Conservation (phyloP, 2,888 invertebrate genomes). For the Agrenia bidenticulata region DNA sequence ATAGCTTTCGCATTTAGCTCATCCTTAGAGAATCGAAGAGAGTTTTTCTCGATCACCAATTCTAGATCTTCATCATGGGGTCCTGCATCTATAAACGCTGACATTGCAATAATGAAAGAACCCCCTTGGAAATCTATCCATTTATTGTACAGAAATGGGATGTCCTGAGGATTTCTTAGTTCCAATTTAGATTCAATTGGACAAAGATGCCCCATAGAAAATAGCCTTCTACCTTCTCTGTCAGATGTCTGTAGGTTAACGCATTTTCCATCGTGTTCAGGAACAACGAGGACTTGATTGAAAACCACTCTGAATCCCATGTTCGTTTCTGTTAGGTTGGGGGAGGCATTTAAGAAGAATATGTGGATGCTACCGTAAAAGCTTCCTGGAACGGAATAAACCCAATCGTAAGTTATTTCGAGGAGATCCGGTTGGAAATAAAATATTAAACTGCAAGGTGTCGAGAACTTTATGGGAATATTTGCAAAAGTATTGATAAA, state of each 20-base stretch:
- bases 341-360: neutral
- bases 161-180: too few species aligned
- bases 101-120: slow-evolving; percentile 10
- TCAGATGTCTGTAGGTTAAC: too few species aligned
- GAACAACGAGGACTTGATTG: neutral
- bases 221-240: too few species aligned
- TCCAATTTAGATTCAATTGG: too few species aligned
- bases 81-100: neutral
- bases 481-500: too few species aligned
- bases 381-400: neutral
- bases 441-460: too few species aligned
- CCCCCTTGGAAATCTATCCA: slow-evolving; percentile 11
- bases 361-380: neutral
- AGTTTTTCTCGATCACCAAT: neutral
- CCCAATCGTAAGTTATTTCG: too few species aligned
- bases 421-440: too few species aligned
- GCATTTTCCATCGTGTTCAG: too few species aligned
- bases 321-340: neutral
- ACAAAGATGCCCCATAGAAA: too few species aligned
- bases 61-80: neutral
- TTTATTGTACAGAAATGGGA: neutral
- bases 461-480: too few species aligned
- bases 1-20: too few species aligned
- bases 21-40: neutral
- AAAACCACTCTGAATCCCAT: neutral